Evolutionary conservation across 2,113 vertebrate species (phyloP), one percentile per base, ranked within the genome.

Genomic region (Aldabrachelys gigantea): DNA sequence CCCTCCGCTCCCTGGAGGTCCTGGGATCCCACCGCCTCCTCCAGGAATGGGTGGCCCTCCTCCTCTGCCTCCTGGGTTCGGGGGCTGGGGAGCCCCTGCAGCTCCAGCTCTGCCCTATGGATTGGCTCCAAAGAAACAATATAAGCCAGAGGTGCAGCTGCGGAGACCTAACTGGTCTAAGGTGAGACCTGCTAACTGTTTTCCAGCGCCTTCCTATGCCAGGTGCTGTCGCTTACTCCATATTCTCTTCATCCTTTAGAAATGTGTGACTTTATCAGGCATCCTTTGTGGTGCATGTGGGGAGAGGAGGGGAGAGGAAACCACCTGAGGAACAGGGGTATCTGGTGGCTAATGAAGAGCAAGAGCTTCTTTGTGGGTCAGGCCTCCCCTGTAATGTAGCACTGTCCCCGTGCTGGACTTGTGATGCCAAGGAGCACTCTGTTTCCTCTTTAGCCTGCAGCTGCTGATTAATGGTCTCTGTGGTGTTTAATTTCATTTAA

Each of bases 151-250:
- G 44, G 97, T 99, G 59, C 98, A 98, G 90, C 94, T 98, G 87
- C 97, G 98, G 96, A 99, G 98, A 84, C 98, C 98, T 93, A 98
- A 98, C 82, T 99, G 99, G 99, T 98, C 98, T 92, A 99, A 99
- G 99, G 99, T 99, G 92, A 84, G 91, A 88, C 50, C 29, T 49
- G 6, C 16, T 76, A 21, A 21, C 12, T 52, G 22, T 89, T 78
- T 65, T 41, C 80, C 86, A 88, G 69, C 19, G 17, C 31, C 52
- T 24, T n/a, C 52, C 80, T 27, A 1, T 35, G 17, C 6, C 11
- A 35, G 16, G 54, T 85, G 27, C 27, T 27, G 44, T 11, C 17
- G 47, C 16, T 38, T 35, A 5, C 29, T 52, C 78, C n/a, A 14
- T 53, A 3, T 44, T 44, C 44, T 19, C 80, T 14, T 1, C 19